A percentile compares a stretch with the other conserved stretches of the same genome.
phyloP scores from a whole-genome alignment of 2,888 invertebrate genomes.

The Odontocolon sp. region DNA sequence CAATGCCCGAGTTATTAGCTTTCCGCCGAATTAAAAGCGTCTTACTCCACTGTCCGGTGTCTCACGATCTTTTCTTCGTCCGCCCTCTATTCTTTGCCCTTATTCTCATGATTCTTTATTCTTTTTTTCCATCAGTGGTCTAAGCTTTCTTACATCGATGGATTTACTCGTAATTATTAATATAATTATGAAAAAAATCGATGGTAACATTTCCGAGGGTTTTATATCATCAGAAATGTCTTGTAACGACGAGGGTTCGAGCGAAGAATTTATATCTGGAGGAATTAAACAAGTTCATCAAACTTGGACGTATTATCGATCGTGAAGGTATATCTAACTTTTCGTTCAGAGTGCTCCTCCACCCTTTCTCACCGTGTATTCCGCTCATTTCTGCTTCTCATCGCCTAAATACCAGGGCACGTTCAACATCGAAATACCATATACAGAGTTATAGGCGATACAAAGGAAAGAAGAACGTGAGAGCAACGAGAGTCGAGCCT shows the following conservation, averaged over 20 bases:
- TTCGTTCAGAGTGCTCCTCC: neutral
- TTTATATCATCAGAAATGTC: neutral
- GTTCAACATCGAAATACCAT: slow-evolving; percentile 26
- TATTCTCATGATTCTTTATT: slow-evolving; percentile 30
- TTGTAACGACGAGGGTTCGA: neutral
- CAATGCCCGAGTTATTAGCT: slow-evolving; percentile 79
- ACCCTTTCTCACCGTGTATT: slow-evolving; percentile 5
- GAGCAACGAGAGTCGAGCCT: neutral
- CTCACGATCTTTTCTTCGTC: slow-evolving; percentile 40
- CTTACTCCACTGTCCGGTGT: slow-evolving; percentile 31
- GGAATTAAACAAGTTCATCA: slow-evolving; percentile 7
- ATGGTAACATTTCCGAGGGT: neutral
- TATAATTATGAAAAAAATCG: too few relatives aligned
- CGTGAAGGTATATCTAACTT: neutral
- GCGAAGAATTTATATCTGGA: neutral
- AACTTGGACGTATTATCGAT: neutral
- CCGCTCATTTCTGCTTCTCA: slow-evolving; percentile 12
- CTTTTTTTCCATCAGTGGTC: neutral
- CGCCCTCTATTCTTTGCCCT: slow-evolving; percentile 14
- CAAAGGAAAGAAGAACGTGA: slow-evolving; percentile 1
- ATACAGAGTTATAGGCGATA: slow-evolving; percentile 36
- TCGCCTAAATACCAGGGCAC: slow-evolving; percentile 32
- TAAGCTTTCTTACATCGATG: slow-evolving; percentile 1
- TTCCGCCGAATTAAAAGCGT: slow-evolving; percentile 77
- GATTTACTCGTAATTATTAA: slow-evolving; percentile 34